Evolutionary conservation across 1,140 invertebrate genomes (phyloP).

Genomic region (Neodiprion pinetum): DNA sequence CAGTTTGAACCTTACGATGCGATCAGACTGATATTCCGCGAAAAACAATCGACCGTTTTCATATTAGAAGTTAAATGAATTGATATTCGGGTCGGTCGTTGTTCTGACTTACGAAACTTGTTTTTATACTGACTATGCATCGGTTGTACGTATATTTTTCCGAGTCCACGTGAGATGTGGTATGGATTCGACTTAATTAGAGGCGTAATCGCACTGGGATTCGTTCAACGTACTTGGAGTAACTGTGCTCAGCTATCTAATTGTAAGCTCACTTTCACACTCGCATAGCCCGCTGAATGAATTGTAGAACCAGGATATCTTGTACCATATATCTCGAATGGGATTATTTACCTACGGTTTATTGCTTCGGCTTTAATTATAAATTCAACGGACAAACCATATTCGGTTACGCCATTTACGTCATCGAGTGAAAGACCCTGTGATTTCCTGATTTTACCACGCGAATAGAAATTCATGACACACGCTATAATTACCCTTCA

Average conservation of each 20-base stretch:
- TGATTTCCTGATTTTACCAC: no score
- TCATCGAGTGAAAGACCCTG: no score
- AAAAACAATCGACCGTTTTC: not conserved
- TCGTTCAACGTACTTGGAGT: not conserved
- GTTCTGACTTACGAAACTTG: no score
- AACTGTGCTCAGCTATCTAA: not conserved
- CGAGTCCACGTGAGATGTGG: not conserved
- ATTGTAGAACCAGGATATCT: not conserved
- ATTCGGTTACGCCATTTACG: no score
- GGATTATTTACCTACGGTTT: not conserved
- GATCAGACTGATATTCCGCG: not conserved
- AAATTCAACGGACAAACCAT: not conserved
- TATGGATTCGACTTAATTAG: not conserved
- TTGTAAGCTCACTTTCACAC: no score
- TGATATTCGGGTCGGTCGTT: no score
- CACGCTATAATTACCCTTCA: no score
- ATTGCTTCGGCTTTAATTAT: not conserved
- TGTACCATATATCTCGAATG: not conserved
- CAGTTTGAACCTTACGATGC: not conserved
- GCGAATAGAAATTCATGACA: no score
- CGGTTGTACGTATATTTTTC: not conserved
- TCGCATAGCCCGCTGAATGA: not conserved
- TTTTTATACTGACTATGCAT: no score
- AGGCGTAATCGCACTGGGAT: not conserved
- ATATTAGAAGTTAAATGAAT: no score